Percentiles rank a stretch among this genome's conserved stretches.
Conservation (phyloP, 2,888 invertebrate species). For the Cryptocephalus primarius region DNA sequence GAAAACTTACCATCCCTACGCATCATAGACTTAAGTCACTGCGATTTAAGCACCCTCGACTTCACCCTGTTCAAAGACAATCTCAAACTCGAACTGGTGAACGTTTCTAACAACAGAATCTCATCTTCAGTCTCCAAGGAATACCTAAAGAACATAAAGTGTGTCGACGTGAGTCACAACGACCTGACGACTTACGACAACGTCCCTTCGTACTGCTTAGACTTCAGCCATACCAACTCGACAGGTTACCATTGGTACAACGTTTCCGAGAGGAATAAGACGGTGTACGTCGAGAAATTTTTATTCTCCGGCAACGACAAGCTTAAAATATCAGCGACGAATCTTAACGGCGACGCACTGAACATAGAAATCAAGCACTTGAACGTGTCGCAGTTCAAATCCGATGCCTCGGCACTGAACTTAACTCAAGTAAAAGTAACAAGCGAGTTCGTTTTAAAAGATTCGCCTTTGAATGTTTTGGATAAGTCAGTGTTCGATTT, state of each 20-base stretch:
- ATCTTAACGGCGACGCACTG: neutral
- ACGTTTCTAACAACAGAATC: slow-evolving; percentile 9
- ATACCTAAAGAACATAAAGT: slow-evolving; percentile 11
- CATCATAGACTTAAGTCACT: slow-evolving; percentile 7
- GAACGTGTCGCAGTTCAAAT: slow-evolving; percentile 5
- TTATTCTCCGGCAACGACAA: slow-evolving; percentile 5
- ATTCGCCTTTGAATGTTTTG: neutral
- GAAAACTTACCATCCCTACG: slow-evolving; percentile 1
- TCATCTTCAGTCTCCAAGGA: slow-evolving; percentile 5
- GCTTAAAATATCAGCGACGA: slow-evolving; percentile 6
- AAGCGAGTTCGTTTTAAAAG: no score
- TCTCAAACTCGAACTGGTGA: slow-evolving; percentile 4
- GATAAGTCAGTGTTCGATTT: slow-evolving; percentile 9
- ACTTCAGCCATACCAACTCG: slow-evolving; percentile 8
- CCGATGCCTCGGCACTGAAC: slow-evolving; percentile 4
- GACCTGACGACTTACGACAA: slow-evolving; percentile 6
- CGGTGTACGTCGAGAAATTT: slow-evolving; percentile 7
- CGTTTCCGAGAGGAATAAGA: slow-evolving; percentile 5
- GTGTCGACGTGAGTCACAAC: slow-evolving; percentile 11
- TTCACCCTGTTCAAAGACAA: slow-evolving; percentile 10
- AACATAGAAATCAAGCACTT: slow-evolving; percentile 5
- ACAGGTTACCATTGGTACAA: slow-evolving; percentile 9
- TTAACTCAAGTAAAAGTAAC: slow-evolving; percentile 6
- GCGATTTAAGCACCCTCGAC: slow-evolving; percentile 3
- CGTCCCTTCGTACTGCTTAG: slow-evolving; percentile 9